Percentiles rank a stretch among this genome's conserved stretches.
phyloP scores from a whole-genome alignment of 2,888 invertebrate species.

The Oscheius onirici region DNA sequence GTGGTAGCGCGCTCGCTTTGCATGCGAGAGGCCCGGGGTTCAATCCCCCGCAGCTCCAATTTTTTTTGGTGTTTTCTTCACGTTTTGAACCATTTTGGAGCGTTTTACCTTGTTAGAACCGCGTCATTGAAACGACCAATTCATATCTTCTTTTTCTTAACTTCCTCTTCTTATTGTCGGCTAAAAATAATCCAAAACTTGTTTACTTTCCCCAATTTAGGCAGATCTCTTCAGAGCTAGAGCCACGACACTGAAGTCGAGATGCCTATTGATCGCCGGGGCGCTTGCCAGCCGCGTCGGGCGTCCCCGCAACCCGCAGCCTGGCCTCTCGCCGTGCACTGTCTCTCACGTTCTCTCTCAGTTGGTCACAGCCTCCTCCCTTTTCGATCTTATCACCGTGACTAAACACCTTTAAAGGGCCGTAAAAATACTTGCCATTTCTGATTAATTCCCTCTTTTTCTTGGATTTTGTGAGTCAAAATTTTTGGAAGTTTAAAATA shows the following conservation, averaged over 20 bases:
- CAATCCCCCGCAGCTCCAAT: too few species aligned
- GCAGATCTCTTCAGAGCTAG: too few species aligned
- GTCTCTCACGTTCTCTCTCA: background rate
- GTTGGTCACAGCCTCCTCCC: background rate
- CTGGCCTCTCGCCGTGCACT: background rate
- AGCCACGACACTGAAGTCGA: background rate
- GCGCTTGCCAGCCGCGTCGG: conserved; percentile 22
- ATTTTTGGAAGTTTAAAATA: background rate
- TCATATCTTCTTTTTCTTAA: too few species aligned
- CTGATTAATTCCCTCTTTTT: background rate
- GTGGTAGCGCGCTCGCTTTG: too few species aligned
- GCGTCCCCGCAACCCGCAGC: conserved; percentile 8
- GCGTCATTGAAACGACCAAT: too few species aligned
- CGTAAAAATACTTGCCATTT: background rate
- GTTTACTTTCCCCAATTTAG: too few species aligned
- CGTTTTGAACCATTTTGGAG: too few species aligned
- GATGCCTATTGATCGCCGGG: conserved; percentile 25
- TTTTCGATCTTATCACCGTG: background rate
- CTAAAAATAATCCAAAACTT: too few species aligned
- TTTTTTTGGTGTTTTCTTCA: too few species aligned
- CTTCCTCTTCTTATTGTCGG: too few species aligned
- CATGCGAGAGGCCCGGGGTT: too few species aligned
- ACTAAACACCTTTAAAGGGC: background rate
- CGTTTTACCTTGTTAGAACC: too few species aligned
- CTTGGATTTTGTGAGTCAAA: background rate